These are phyloP conservation scores for Ginglymostoma cirratum DNA, from an alignment of 2,113 vertebrate genomes.

Conservation along the genomic window DNA sequence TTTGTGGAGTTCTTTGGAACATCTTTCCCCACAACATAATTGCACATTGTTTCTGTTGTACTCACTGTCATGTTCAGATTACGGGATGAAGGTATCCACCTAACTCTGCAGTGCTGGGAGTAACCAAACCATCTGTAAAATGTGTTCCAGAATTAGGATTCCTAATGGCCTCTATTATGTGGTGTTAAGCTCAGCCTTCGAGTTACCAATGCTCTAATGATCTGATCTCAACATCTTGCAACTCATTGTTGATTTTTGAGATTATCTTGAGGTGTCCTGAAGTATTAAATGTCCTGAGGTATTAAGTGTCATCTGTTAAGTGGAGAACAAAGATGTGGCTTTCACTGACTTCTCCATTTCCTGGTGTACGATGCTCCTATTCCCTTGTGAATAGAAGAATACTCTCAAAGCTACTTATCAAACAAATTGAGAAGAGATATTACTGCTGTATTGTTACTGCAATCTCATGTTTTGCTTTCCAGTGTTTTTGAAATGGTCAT, in stretches of 20 bases:
- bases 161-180: neutral
- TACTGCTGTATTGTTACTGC: neutral
- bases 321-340: neutral
- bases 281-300: neutral
- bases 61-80: neutral
- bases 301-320: neutral
- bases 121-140: neutral
- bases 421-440: neutral
- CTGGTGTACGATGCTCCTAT: neutral
- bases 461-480: neutral
- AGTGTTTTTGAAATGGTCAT: neutral
- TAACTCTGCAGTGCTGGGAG: neutral
- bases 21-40: neutral
- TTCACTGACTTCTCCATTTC: neutral
- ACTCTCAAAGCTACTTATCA: neutral
- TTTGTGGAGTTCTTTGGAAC: neutral
- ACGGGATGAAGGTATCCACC: neutral
- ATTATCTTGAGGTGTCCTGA: neutral
- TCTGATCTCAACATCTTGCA: neutral
- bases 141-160: neutral
- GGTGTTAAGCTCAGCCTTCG: neutral
- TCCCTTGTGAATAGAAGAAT: neutral
- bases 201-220: neutral
- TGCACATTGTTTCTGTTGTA: neutral
- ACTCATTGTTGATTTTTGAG: neutral